Conservation (phyloP, 1,140 invertebrate species). For the Drosophila orosa region DNA sequence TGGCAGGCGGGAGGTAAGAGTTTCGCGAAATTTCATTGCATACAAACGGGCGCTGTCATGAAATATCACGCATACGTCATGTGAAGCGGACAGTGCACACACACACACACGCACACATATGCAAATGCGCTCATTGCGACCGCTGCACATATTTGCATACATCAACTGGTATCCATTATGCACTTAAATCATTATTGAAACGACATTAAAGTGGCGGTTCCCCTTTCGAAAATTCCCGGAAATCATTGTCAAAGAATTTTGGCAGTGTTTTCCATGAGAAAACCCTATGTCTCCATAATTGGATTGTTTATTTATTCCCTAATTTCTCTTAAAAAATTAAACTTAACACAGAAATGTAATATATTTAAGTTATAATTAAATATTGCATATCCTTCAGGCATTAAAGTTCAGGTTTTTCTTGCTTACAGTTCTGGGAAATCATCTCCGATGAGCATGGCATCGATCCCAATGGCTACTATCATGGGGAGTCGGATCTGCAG, state of each 20-base stretch:
- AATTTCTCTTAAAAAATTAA: no score
- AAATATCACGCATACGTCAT: slow-evolving; percentile 64
- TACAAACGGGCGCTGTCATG: slow-evolving; percentile 42
- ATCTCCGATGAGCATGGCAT: slow-evolving; percentile 97
- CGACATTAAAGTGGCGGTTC: slow-evolving; percentile 12
- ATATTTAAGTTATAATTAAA: background rate
- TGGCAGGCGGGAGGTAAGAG: background rate
- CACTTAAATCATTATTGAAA: slow-evolving; percentile 44
- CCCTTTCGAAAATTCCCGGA: slow-evolving; percentile 89
- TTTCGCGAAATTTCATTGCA: slow-evolving; percentile 50
- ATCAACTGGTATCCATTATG: slow-evolving; percentile 16
- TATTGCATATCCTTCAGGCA: background rate
- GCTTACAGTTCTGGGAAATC: slow-evolving; percentile 92
- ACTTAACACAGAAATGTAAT: no score
- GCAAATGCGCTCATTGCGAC: slow-evolving; percentile 39
- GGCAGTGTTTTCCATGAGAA: no score
- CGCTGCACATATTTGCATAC: slow-evolving; percentile 44
- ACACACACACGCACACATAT: slow-evolving; percentile 19
- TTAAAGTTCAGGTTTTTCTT: background rate
- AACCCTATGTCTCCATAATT: no score
- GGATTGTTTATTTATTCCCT: no score
- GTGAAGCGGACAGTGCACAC: slow-evolving; percentile 12
- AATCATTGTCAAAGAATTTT: slow-evolving; percentile 96
- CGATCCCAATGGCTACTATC: slow-evolving; percentile 93
- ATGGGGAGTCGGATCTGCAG: slow-evolving; percentile 94